Base-by-base conservation (phyloP, 2,888 invertebrate genomes). In the Tinea semifulvella region DNA sequence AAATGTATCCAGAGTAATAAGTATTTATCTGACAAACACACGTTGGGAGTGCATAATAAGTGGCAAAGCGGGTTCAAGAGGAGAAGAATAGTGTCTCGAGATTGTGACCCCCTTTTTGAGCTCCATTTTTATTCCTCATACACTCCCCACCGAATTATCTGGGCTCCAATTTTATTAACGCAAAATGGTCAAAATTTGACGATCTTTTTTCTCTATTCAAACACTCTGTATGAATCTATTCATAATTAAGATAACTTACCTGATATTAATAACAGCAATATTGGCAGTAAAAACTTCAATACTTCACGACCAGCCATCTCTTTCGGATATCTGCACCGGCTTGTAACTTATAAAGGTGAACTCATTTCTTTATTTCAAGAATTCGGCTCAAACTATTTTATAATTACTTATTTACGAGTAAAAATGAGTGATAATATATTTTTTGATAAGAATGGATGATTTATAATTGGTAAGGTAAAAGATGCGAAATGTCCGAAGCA, bases 291-390 rank as follows among this genome's bases (percentile, higher is more conserved):
- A 6, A 31, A n/a, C 14, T 31, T 31, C 31, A 2, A 13, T n/a
- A 14, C 7, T n/a, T 11, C 13, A 7, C 31, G 31, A 31, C 6
- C 2, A 13, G 31, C 3, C 31, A 31, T 31, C 5, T 31, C 13
- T n/a, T n/a, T n/a, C n/a, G n/a, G n/a, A n/a, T n/a, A n/a, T n/a
- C n/a, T n/a, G n/a, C n/a, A n/a, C n/a, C n/a, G n/a, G n/a, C n/a
- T n/a, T n/a, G n/a, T n/a, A n/a, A n/a, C n/a, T n/a, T n/a, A n/a
- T n/a, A n/a, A n/a, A n/a, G n/a, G n/a, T n/a, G n/a, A n/a, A n/a
- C n/a, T n/a, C n/a, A 31, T 31, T 31, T 31, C 6, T 31, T 31
- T 13, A 31, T n/a, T 31, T 31, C 7, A 31, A 31, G n/a, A n/a
- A n/a, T n/a, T n/a, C n/a, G n/a, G n/a, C n/a, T n/a, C n/a, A n/a